Evolutionary conservation across 2,113 vertebrate species (phyloP).

Genomic region (Podiceps cristatus): DNA sequence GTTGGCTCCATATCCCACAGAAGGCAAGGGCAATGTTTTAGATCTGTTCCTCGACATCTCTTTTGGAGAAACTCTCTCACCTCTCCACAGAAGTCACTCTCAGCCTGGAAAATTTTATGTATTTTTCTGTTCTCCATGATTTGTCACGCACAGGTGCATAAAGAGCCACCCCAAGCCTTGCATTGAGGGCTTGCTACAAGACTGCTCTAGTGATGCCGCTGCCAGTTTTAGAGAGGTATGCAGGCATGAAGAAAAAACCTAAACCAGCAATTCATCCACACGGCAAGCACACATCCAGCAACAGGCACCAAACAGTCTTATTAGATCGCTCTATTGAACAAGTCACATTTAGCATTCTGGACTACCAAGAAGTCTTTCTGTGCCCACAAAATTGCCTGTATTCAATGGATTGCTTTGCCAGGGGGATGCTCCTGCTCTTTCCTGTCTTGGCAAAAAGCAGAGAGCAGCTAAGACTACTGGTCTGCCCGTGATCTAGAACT

Average conservation of each 20-base stretch:
- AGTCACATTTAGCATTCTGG: accelerated
- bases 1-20: background rate
- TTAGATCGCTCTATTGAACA: accelerated
- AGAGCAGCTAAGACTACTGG: background rate
- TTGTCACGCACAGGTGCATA: no score
- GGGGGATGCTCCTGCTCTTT: background rate
- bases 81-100: background rate
- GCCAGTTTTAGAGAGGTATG: background rate
- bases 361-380: no score
- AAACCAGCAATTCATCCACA: no score
- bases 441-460: background rate
- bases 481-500: background rate
- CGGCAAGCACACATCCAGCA: background rate
- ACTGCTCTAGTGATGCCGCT: accelerated
- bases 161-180: background rate
- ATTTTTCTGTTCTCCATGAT: background rate
- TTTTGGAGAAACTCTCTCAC: background rate
- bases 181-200: background rate
- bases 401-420: accelerated
- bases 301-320: background rate
- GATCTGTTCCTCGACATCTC: background rate
- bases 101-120: background rate
- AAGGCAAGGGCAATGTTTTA: background rate
- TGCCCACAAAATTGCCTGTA: accelerated
- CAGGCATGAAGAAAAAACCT: background rate